Base-by-base conservation (phyloP, 2,113 vertebrate species). In the Aspiorhynchus laticeps region DNA sequence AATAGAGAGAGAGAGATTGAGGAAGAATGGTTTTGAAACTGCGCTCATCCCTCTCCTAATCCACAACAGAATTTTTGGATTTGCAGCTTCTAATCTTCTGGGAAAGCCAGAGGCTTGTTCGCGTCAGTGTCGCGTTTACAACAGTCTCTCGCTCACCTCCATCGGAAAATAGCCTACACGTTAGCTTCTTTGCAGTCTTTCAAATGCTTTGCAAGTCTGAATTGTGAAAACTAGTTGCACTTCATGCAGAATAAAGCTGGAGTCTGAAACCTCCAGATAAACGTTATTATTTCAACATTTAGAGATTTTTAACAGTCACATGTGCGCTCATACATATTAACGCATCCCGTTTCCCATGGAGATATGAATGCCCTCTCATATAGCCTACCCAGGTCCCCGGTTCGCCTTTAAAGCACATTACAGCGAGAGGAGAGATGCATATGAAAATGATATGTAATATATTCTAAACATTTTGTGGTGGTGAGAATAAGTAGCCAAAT, bases 401-500 rank as follows among this genome's bases (percentile, higher is more conserved):
- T 65, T 69, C 28, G 90, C 91, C 80, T 84, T 88, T 93, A 92
- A 92, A 93, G 93, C 93, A 94, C 92, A 93, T 94, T 92, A 91
- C 87, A 94, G 93, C 87, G 89, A 91, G 92, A 92, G 92, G 90
- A 92, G 92, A 93, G 93, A 93, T 93, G 92, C 94, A 92, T 94
- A 94, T 95, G 93, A 88, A 94, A 94, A 92, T 91, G 91, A 93
- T 91, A 91, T 87, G 91, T 85, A 91, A 94, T 95, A 93, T 93
- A 85, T 92, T 91, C 91, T 90, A 91, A 94, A 93, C 91, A 94
- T 94, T 95, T 93, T 92, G 94, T 59, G 82, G 46, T 83, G 81
- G 77, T 51, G 92, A 94, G 94, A 93, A 94, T 94, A 94, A 95
- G 94, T 92, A 93, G 90, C 92, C 92, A 92, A 93, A 94, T 91